Evolutionary conservation across 2,113 vertebrate species (phyloP).

Genomic region (Potamarius usumacintae): DNA sequence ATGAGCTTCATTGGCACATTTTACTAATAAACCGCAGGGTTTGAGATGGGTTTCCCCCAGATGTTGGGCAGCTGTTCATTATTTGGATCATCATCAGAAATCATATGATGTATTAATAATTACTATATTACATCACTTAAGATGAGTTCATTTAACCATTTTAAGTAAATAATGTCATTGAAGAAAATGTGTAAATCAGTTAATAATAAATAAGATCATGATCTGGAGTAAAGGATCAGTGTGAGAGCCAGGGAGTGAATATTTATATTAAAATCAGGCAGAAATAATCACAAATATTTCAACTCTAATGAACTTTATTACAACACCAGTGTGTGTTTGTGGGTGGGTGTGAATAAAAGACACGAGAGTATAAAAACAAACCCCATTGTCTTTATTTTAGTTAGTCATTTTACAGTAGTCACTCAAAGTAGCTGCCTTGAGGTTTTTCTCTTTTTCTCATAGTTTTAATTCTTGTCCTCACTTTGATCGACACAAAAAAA

Average conservation of each 20-base stretch:
- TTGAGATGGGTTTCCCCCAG: too few species aligned
- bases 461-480: conserved; percentile 64
- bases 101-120: too few species aligned
- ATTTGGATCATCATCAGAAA: neutral
- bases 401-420: conserved; percentile 78
- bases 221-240: neutral
- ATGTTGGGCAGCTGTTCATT: too few species aligned
- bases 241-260: neutral
- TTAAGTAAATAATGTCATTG: neutral
- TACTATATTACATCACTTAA: too few species aligned
- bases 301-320: neutral
- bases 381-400: conserved; percentile 76
- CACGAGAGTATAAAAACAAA: conserved; percentile 65
- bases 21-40: too few species aligned
- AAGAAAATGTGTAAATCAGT: neutral
- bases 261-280: neutral
- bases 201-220: neutral
- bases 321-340: neutral
- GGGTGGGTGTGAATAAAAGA: neutral
- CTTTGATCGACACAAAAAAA: conserved; percentile 72
- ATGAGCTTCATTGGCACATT: neutral
- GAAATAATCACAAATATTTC: neutral
- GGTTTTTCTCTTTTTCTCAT: conserved; percentile 64
- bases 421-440: conserved; percentile 80
- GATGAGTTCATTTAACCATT: neutral